A percentile compares a stretch with the other conserved stretches of the same genome.
Conservation (phyloP, 64 coral and sea anemone species). For the Platygyra sinensis region DNA sequence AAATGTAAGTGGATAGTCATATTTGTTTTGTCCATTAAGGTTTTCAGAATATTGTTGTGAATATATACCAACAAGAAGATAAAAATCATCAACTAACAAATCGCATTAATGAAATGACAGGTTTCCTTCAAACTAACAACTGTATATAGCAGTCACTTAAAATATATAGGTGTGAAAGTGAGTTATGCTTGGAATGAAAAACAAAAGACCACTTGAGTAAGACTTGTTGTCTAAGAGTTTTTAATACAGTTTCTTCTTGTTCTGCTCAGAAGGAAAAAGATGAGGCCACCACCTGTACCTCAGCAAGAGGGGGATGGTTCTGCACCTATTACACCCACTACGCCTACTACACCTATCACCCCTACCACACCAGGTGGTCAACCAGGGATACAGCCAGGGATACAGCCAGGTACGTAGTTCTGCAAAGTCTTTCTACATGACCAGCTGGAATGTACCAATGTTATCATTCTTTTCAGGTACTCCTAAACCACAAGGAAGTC, state of each 20-base stretch:
- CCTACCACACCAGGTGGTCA: slow-evolving; percentile 58
- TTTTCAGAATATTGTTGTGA: neutral
- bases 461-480: neutral
- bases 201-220: too few relatives aligned
- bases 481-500: slow-evolving; percentile 52
- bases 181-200: too few relatives aligned
- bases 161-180: too few relatives aligned
- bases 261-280: slow-evolving; percentile 46
- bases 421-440: neutral
- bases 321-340: slow-evolving; percentile 40
- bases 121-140: too few relatives aligned
- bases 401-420: neutral
- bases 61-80: too few relatives aligned
- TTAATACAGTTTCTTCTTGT: neutral
- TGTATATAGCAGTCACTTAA: too few relatives aligned
- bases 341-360: slow-evolving; percentile 47
- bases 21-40: neutral
- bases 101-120: too few relatives aligned
- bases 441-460: neutral
- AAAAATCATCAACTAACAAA: too few relatives aligned
- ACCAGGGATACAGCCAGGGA: neutral
- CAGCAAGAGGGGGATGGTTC: slow-evolving; percentile 48
- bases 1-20: slow-evolving; percentile 61
- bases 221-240: neutral
- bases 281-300: slow-evolving; percentile 46